phyloP scores from a whole-genome alignment of 2,888 invertebrate species.

The Athalia circularis region DNA sequence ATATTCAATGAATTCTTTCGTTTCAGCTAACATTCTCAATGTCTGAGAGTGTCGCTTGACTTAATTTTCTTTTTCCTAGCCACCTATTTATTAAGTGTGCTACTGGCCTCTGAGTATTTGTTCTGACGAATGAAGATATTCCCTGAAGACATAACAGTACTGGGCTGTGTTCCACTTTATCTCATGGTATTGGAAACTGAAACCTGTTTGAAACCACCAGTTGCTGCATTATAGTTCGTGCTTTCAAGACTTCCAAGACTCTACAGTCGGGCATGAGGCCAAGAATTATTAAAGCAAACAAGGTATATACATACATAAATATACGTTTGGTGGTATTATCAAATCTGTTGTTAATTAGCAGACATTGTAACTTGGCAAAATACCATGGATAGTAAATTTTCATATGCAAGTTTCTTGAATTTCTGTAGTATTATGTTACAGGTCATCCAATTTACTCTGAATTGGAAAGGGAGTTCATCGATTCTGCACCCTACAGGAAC shows the following conservation, averaged over 20 bases:
- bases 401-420: not conserved
- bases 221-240: slow-evolving; percentile 20
- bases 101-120: no score
- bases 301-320: not conserved
- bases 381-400: not conserved
- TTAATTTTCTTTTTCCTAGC: no score
- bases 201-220: slow-evolving; percentile 38
- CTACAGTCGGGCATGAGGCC: not conserved
- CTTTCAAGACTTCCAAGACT: slow-evolving; percentile 13
- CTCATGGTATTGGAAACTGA: slow-evolving; percentile 22
- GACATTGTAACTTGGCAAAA: not conserved
- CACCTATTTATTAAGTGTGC: no score
- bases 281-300: not conserved
- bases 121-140: slow-evolving; percentile 19
- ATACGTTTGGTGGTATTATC: not conserved
- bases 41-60: no score
- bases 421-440: slow-evolving; percentile 1
- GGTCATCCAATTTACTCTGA: not conserved
- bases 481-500: not conserved
- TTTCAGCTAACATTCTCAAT: no score
- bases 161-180: slow-evolving; percentile 23
- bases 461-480: not conserved
- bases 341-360: not conserved
- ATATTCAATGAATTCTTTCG: no score
- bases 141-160: slow-evolving; percentile 33